Conservation (phyloP, 1,140 invertebrate genomes). For the Orchesella cincta region DNA sequence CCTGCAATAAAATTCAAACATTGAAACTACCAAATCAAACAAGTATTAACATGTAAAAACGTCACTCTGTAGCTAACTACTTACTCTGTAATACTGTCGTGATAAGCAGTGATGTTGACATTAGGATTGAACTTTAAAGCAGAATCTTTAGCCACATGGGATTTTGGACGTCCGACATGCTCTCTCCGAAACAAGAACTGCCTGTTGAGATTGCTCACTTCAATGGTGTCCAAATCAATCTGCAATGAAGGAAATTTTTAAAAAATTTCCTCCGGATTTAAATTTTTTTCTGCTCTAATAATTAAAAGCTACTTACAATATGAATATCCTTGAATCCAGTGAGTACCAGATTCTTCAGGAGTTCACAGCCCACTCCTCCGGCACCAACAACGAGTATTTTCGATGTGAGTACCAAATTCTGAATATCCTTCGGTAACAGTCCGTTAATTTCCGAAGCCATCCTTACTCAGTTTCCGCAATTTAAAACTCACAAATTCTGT, state of each 20-base stretch:
- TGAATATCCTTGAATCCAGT: conserved; percentile 91
- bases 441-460: conserved; percentile 69
- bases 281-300: no score
- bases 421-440: conserved; percentile 65
- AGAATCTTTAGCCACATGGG: conserved; percentile 81
- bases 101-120: conserved; percentile 82
- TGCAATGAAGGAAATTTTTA: conserved; percentile 63
- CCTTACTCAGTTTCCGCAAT: no score
- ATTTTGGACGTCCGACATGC: conserved; percentile 97
- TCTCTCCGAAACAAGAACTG: conserved; percentile 97
- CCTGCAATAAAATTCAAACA: conserved; percentile 62
- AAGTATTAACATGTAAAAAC: background rate
- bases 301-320: conserved; percentile 72
- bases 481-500: no score
- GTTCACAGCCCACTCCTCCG: conserved; percentile 98
- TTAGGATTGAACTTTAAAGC: conserved; percentile 86
- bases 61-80: conserved; percentile 50
- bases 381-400: conserved; percentile 91
- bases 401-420: conserved; percentile 56
- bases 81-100: conserved; percentile 91
- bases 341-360: conserved; percentile 95
- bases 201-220: conserved; percentile 98
- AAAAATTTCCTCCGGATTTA: no score
- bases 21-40: background rate
- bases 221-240: conserved; percentile 99